phyloP scores from a whole-genome alignment of 23 tunicate genomes.

The Botrylloides violaceus region DNA sequence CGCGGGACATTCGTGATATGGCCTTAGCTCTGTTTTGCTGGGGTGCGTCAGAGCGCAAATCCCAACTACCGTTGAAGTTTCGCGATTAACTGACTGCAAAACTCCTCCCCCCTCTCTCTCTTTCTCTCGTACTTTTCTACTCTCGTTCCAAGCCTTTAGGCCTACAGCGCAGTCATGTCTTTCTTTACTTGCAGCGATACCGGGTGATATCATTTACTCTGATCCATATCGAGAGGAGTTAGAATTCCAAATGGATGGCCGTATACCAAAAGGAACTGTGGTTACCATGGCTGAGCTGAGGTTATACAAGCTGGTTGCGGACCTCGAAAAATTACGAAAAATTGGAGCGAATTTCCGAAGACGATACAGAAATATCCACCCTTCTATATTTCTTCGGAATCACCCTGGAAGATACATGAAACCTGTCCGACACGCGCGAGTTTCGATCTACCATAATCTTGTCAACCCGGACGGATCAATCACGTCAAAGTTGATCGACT shows the following conservation, averaged over 20 bases:
- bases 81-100: too few relatives aligned
- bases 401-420: slow-evolving; percentile 22
- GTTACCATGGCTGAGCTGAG: slow-evolving; percentile 71
- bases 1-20: too few relatives aligned
- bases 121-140: too few relatives aligned
- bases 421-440: slow-evolving; percentile 40
- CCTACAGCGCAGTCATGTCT: too few relatives aligned
- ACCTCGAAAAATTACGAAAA: slow-evolving; percentile 15
- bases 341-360: background rate
- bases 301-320: slow-evolving; percentile 70
- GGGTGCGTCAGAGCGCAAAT: too few relatives aligned
- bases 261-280: slow-evolving; percentile 39
- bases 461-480: slow-evolving; percentile 28
- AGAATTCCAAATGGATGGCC: slow-evolving; percentile 75
- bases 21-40: too few relatives aligned
- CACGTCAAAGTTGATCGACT: slow-evolving; percentile 39
- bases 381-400: slow-evolving; percentile 21
- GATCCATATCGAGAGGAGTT: slow-evolving; percentile 68
- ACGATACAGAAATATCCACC: slow-evolving; percentile 20
- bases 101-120: too few relatives aligned
- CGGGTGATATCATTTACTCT: slow-evolving; percentile 65
- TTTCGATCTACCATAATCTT: slow-evolving; percentile 56
- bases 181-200: slow-evolving; percentile 39
- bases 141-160: too few relatives aligned
- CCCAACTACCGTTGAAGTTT: too few relatives aligned